phyloP scores from a whole-genome alignment of 92 coral and sea anemone genomes.

The Phymanthus crucifer region DNA sequence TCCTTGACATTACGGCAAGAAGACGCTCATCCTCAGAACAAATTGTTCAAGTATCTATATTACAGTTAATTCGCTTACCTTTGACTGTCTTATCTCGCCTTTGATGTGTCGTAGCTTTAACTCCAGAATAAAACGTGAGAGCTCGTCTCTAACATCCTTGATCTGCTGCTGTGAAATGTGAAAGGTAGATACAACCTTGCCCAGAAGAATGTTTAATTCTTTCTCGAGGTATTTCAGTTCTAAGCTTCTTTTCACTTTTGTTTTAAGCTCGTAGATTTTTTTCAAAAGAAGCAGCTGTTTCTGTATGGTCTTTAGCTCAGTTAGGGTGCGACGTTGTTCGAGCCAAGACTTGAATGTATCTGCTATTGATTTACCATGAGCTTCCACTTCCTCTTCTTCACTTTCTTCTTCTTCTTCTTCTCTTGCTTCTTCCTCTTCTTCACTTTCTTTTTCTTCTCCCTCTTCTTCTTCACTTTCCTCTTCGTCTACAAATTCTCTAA shows the following conservation, averaged over 20 bases:
- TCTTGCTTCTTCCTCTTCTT: not conserved
- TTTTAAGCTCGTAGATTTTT: constrained; percentile 60
- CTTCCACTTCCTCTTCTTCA: not conserved
- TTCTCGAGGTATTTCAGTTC: constrained; percentile 27
- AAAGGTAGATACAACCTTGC: constrained; percentile 17
- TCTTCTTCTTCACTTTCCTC: constrained; percentile 2
- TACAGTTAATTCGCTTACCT: constrained; percentile 12
- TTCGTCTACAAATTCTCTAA: not conserved
- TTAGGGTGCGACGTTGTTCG: constrained; percentile 50
- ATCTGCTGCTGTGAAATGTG: constrained; percentile 65
- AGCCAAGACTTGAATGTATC: constrained; percentile 33
- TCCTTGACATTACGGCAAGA: too few species aligned
- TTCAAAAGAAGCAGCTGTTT: constrained; percentile 59
- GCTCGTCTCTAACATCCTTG: constrained; percentile 64
- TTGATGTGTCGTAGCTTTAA: constrained; percentile 49
- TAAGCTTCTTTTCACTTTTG: constrained; percentile 38
- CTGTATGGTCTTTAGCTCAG: constrained; percentile 61
- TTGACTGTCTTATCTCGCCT: constrained; percentile 45
- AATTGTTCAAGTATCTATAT: not conserved
- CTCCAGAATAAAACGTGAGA: constrained; percentile 48
- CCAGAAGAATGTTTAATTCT: constrained; percentile 31
- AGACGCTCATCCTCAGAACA: too few species aligned
- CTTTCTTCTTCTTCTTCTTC: not conserved
- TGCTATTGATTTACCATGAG: constrained; percentile 11
- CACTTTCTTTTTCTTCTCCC: not conserved